Evolutionary conservation across 2,113 vertebrate species (phyloP), one percentile per base, ranked within the genome.

Genomic region (Macrotus californicus): DNA sequence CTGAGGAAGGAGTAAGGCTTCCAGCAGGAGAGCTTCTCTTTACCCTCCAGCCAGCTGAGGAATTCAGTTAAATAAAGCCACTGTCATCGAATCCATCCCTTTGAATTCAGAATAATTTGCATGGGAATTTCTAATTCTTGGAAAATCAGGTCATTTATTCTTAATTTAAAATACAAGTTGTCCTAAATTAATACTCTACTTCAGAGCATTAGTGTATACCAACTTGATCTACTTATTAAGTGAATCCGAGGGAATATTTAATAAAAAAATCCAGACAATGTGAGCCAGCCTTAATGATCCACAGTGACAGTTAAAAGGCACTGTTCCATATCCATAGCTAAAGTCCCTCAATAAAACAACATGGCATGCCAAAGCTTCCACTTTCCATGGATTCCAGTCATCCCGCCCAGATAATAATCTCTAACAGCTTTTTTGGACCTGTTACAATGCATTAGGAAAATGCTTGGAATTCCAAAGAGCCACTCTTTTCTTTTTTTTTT

Each of bases 391-490:
- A 75, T 95, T 96, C 76, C 83, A 50, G 70, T 93, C 93, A 50
- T 96, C 91, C 89, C 36, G 0, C 93, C 98, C 98, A 94, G 86
- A 89, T 96, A 97, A 98, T 97, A 93, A 93, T 91, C 90, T 82
- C 29, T 98, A 98, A 98, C 98, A 97, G 97, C 96, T 95, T 97
- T 98, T 94, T 98, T 98, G 98, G 98, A 97, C 50, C 39, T 89
- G 95, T 97, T 98, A 97, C 98, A 98, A 96, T 83, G 70, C 26
- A 96, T 46, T 93, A 77, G 0, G 13, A 97, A 97, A 97, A 98
- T 97, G 96, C 92, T 97, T 97, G 95, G 77, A 97, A 95, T 94
- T 96, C 96, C 95, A 97, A 89, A 98, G 93, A 95, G 36, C 29
- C 66, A 46, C 76, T 50, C 13, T 90, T 94, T 98, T 93, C 87